Percentiles rank a stretch among this genome's conserved stretches.
Evolutionary conservation across 2,888 invertebrate genomes (phyloP).

Genomic region (Dryobota labecula): DNA sequence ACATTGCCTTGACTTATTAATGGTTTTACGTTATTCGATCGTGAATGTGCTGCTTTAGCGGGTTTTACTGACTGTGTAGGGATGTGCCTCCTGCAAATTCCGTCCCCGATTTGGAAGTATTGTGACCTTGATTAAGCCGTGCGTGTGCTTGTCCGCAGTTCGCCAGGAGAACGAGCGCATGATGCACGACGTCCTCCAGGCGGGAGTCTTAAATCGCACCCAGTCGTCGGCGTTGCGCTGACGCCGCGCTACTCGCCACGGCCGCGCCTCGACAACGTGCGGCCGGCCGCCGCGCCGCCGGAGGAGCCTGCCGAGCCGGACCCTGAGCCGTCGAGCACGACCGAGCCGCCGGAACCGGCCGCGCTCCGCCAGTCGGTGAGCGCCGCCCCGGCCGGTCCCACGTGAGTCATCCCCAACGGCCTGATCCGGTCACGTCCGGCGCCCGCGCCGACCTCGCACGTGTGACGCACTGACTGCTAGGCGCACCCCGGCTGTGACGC

Average conservation of each 20-base stretch:
- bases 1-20: background rate
- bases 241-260: slow-evolving; percentile 90
- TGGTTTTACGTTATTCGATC: background rate
- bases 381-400: slow-evolving; percentile 60
- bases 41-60: slow-evolving; percentile 29
- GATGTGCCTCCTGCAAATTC: slow-evolving; percentile 70
- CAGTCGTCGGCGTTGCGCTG: slow-evolving; percentile 90
- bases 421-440: slow-evolving; percentile 49
- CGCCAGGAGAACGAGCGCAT: slow-evolving; percentile 97
- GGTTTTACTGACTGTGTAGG: slow-evolving; percentile 52
- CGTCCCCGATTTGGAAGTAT: slow-evolving; percentile 53
- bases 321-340: slow-evolving; percentile 66
- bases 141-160: slow-evolving; percentile 91
- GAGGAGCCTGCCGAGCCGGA: slow-evolving; percentile 82
- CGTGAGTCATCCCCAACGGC: slow-evolving; percentile 61
- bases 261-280: slow-evolving; percentile 85
- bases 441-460: slow-evolving; percentile 46
- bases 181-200: slow-evolving; percentile 94
- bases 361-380: slow-evolving; percentile 73
- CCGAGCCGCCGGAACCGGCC: slow-evolving; percentile 61
- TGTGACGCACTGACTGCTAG: slow-evolving; percentile 67
- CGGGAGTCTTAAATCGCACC: slow-evolving; percentile 90
- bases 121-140: slow-evolving; percentile 79
- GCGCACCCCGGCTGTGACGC: slow-evolving; percentile 68
- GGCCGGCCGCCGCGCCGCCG: slow-evolving; percentile 87